These are phyloP conservation scores for Aphrocallistes beatrix DNA, from an alignment of 37 sponge, comb jelly and placozoan genomes.

Conservation along the genomic window DNA sequence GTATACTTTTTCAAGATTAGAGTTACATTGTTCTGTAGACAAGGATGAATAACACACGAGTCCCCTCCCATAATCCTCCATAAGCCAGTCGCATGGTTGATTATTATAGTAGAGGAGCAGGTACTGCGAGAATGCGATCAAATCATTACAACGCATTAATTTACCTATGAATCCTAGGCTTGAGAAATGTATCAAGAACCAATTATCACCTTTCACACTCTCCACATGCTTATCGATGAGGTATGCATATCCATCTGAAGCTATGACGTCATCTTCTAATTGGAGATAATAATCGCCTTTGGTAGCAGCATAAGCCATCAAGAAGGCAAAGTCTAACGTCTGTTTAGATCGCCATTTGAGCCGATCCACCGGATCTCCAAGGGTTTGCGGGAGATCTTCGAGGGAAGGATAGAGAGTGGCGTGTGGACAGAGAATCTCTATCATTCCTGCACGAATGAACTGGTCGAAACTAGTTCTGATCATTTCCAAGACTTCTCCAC, in stretches of 20 bases:
- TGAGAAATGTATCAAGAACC: constrained; percentile 21
- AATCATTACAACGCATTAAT: background rate
- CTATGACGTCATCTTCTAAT: constrained; percentile 28
- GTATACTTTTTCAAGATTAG: background rate
- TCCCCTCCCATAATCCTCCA: background rate
- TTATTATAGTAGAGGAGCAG: constrained; percentile 3
- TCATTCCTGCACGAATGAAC: background rate
- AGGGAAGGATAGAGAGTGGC: constrained; percentile 21
- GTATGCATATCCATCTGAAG: background rate
- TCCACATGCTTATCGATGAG: constrained; percentile 8
- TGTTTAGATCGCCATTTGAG: constrained; percentile 24
- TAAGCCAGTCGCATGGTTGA: constrained; percentile 22
- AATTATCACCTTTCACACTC: background rate
- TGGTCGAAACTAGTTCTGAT: background rate
- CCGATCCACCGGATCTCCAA: constrained; percentile 18
- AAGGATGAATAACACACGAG: background rate
- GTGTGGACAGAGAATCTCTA: constrained; percentile 2
- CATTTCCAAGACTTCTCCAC: background rate
- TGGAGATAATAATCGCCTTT: constrained; percentile 22
- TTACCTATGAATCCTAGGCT: constrained; percentile 22
- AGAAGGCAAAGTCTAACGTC: constrained; percentile 14
- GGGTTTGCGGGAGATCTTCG: background rate
- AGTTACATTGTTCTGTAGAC: background rate
- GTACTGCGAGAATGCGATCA: constrained; percentile 9
- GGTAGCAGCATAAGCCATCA: background rate